These are phyloP conservation scores for Epinotia nisella DNA, from an alignment of 2,888 invertebrate genomes.

Conservation along the genomic window DNA sequence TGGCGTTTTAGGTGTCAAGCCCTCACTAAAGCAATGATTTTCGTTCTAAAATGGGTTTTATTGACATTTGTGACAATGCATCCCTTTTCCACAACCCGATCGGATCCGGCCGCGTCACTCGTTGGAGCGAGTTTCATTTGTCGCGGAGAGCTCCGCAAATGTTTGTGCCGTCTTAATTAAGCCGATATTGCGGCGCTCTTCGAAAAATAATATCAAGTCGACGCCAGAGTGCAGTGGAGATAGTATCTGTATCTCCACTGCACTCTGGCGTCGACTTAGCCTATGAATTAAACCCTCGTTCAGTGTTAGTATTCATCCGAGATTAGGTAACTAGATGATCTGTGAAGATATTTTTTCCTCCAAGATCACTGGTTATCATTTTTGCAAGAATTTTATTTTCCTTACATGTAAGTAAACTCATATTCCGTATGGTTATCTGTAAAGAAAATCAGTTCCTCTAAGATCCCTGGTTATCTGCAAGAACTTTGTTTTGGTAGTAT, in stretches of 20 bases:
- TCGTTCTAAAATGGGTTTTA: neutral
- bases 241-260: too few relatives aligned
- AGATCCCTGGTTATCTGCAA: too few relatives aligned
- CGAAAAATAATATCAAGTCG: slow-evolving; percentile 39
- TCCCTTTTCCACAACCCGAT: slow-evolving; percentile 5
- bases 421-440: too few relatives aligned
- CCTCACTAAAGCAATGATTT: neutral
- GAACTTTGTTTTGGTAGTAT: too few relatives aligned
- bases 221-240: slow-evolving; percentile 27
- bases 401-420: too few relatives aligned
- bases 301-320: too few relatives aligned
- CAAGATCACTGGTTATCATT: too few relatives aligned
- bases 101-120: slow-evolving; percentile 1
- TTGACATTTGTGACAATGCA: neutral
- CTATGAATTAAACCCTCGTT: neutral
- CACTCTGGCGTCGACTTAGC: too few relatives aligned
- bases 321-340: too few relatives aligned
- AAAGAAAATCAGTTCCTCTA: too few relatives aligned
- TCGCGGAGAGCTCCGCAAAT: slow-evolving; percentile 40
- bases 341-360: too few relatives aligned
- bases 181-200: slow-evolving; percentile 41
- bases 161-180: slow-evolving; percentile 40
- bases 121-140: slow-evolving; percentile 25
- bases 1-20: neutral
- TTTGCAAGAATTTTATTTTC: too few relatives aligned